Conservation (phyloP, 2,888 invertebrate species). For the Polyploca ridens region DNA sequence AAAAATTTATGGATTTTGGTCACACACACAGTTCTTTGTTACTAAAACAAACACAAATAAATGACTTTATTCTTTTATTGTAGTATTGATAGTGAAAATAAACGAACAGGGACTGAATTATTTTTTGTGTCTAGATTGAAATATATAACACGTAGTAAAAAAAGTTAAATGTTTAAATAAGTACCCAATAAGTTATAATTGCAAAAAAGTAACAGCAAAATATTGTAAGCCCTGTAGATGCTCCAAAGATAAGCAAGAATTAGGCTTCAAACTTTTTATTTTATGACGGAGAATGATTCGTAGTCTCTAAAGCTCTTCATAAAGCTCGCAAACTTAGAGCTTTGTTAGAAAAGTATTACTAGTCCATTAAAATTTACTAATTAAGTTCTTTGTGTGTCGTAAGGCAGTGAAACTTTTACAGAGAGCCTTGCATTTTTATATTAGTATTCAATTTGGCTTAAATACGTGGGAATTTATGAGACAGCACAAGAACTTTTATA, state of each 20-base stretch:
- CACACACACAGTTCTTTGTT: no score
- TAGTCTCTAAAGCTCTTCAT: background rate
- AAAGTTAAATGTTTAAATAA: no score
- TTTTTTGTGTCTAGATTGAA: background rate
- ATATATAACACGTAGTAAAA: background rate
- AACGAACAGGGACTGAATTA: background rate
- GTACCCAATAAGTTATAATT: no score
- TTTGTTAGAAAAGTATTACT: background rate
- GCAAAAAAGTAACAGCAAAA: background rate
- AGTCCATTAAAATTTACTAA: background rate
- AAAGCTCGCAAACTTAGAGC: constrained; percentile 1
- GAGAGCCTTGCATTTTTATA: background rate
- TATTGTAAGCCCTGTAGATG: no score
- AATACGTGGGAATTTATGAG: background rate
- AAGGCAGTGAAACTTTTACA: background rate
- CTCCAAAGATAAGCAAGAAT: background rate
- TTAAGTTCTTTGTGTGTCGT: background rate
- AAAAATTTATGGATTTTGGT: no score
- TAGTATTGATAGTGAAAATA: no score
- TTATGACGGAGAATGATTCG: background rate
- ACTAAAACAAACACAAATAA: no score
- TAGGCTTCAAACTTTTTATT: background rate
- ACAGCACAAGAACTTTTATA: background rate
- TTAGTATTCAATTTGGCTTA: background rate
- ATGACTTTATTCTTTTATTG: no score